Percentiles rank a stretch among this genome's conserved stretches.
Conservation (phyloP, 1,140 invertebrate genomes). For the Pogonognathellus flavescens region DNA sequence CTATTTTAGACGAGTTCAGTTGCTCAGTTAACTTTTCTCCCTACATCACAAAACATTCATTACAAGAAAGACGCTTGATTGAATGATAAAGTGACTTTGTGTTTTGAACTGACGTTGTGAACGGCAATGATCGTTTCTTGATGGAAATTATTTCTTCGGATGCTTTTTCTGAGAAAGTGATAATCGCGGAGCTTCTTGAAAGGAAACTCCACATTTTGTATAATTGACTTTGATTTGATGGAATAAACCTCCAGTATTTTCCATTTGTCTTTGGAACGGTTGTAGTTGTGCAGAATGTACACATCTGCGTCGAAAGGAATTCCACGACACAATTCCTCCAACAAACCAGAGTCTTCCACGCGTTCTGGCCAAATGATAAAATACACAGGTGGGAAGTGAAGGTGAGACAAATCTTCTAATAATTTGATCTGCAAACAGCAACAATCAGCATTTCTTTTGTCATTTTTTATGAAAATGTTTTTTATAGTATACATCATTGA, state of each 20-base stretch:
- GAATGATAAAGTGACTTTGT: not conserved
- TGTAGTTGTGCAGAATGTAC: not conserved
- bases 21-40: not conserved
- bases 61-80: not conserved
- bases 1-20: not conserved
- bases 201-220: not conserved
- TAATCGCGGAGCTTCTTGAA: not conserved
- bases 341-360: not conserved
- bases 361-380: not conserved
- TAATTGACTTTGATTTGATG: not conserved
- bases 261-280: not conserved
- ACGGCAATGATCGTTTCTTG: not conserved
- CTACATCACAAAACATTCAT: not conserved
- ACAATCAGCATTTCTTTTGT: too few species aligned
- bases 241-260: constrained; percentile 6
- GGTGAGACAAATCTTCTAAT: not conserved
- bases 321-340: not conserved
- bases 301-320: not conserved
- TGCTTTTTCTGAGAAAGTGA: not conserved
- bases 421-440: not conserved
- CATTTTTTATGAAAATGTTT: not conserved
- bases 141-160: not conserved
- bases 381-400: not conserved
- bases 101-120: not conserved
- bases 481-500: not conserved